Conservation (phyloP, 2,797 vertebrate species). For the Muraenolepis orangiensis region DNA sequence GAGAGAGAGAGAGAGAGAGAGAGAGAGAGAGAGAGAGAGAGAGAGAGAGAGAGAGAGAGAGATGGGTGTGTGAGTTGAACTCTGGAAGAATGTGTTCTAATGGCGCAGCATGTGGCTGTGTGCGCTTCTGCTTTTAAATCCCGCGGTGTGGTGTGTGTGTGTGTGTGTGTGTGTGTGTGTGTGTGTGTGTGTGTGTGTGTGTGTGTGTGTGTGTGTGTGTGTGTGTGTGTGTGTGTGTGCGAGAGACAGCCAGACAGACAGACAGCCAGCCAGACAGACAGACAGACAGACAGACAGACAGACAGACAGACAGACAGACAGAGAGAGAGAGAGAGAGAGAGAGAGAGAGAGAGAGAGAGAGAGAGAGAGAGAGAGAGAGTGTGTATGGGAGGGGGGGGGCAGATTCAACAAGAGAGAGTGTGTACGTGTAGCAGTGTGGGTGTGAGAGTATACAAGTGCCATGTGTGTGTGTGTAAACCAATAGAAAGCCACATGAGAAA, state of each 20-base stretch:
- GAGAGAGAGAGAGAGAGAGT: neutral
- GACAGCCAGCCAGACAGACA: too few species aligned
- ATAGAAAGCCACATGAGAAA: neutral
- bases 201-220: conserved; percentile 6
- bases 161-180: conserved; percentile 5
- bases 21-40: too few species aligned
- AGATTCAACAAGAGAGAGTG: neutral
- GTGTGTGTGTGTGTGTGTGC: neutral
- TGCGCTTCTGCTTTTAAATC: neutral
- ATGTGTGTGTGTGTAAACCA: neutral
- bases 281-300: too few species aligned
- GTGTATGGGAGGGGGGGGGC: neutral
- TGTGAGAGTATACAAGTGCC: neutral
- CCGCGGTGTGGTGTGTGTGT: conserved; percentile 10
- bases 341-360: too few species aligned
- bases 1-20: too few species aligned
- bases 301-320: too few species aligned
- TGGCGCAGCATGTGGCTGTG: conserved; percentile 56
- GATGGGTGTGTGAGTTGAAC: conserved; percentile 10
- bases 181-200: neutral
- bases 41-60: too few species aligned
- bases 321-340: too few species aligned
- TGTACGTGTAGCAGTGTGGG: neutral
- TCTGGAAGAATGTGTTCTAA: conserved; percentile 52
- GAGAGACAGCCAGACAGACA: too few species aligned